Evolutionary conservation across 2,888 invertebrate species (phyloP).

Genomic region (Acanthacorydalis orientalis): DNA sequence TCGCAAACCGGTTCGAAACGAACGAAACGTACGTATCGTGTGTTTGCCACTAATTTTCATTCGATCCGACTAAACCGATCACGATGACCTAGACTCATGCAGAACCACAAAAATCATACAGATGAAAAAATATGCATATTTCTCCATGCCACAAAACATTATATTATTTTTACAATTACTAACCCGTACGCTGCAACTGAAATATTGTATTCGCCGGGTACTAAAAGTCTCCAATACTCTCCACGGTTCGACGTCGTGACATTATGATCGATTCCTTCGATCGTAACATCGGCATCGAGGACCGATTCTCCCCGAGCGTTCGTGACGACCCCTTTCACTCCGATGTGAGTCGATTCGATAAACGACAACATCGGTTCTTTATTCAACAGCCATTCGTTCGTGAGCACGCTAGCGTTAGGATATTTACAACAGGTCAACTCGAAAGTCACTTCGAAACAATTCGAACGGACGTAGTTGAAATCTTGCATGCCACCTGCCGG

Average conservation of each 20-base stretch:
- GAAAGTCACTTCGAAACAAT: slow-evolving; percentile 92
- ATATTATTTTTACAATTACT: slow-evolving; percentile 12
- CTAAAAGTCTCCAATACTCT: slow-evolving; percentile 85
- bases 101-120: no score
- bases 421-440: slow-evolving; percentile 95
- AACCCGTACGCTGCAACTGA: slow-evolving; percentile 59
- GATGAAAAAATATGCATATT: no score
- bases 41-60: no score
- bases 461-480: slow-evolving; percentile 89
- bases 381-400: slow-evolving; percentile 71
- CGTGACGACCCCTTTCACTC: slow-evolving; percentile 45
- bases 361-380: slow-evolving; percentile 69
- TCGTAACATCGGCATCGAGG: slow-evolving; percentile 54
- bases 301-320: slow-evolving; percentile 47
- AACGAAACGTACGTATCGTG: no score
- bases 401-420: slow-evolving; percentile 53
- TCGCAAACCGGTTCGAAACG: no score
- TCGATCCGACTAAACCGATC: no score
- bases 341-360: slow-evolving; percentile 66
- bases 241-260: slow-evolving; percentile 65
- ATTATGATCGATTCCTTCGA: slow-evolving; percentile 64
- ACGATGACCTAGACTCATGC: no score
- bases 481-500: slow-evolving; percentile 89
- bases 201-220: slow-evolving; percentile 73
- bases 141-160: no score